Conservation (phyloP, 2,888 invertebrate species). For the Xanthia togata region DNA sequence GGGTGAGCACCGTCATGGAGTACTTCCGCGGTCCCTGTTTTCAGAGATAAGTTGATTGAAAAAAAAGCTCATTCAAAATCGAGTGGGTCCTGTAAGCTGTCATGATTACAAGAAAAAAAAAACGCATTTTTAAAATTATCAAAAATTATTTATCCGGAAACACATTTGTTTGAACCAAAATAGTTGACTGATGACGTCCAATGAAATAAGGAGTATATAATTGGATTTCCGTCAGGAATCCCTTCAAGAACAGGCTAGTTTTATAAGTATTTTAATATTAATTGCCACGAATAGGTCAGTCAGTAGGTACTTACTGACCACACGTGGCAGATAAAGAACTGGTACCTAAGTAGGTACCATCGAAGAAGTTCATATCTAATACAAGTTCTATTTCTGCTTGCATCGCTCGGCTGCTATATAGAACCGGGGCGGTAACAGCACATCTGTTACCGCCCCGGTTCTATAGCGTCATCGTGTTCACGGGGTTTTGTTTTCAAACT, state of each 20-base stretch:
- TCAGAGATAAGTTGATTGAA: neutral
- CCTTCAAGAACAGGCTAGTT: constrained; percentile 3
- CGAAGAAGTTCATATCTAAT: too few relatives aligned
- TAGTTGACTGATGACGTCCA: neutral
- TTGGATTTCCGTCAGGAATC: constrained; percentile 10
- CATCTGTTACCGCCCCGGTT: too few relatives aligned
- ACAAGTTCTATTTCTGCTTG: too few relatives aligned
- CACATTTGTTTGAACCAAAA: neutral
- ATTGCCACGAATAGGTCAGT: neutral
- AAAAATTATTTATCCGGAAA: constrained; percentile 7
- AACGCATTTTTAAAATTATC: neutral
- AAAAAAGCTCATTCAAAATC: constrained; percentile 21
- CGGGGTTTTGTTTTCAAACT: too few relatives aligned
- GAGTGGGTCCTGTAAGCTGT: constrained; percentile 31
- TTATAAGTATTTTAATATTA: neutral
- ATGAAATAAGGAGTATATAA: neutral
- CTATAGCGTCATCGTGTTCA: too few relatives aligned
- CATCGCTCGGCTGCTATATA: too few relatives aligned
- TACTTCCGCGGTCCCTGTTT: neutral
- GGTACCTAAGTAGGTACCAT: too few relatives aligned
- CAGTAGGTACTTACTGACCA: too few relatives aligned
- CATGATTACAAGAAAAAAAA: constrained; percentile 11
- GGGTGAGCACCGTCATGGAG: too few relatives aligned
- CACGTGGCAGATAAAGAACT: too few relatives aligned
- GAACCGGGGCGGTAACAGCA: too few relatives aligned